Conservation (phyloP, 2,888 invertebrate genomes). For the Calliopum simillimum region DNA sequence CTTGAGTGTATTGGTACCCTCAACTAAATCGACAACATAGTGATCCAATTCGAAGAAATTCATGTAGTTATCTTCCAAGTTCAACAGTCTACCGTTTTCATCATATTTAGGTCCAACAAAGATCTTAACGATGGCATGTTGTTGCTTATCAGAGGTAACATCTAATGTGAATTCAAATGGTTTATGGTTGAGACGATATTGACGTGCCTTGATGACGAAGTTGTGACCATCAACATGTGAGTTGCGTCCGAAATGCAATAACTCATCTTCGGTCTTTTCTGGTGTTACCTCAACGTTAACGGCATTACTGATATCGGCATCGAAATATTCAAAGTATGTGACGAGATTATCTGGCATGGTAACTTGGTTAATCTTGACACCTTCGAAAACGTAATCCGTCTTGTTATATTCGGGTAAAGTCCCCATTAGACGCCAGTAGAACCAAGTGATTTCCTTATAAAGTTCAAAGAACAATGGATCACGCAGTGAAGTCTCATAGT, state of each 20-base stretch:
- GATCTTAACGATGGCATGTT: constrained; percentile 74
- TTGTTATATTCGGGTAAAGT: constrained; percentile 73
- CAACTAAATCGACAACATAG: constrained; percentile 73
- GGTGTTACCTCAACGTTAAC: constrained; percentile 66
- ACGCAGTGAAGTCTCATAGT: constrained; percentile 75
- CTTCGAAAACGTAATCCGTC: constrained; percentile 73
- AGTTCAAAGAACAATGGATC: constrained; percentile 81
- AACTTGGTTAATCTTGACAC: constrained; percentile 74
- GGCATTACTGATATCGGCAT: constrained; percentile 71
- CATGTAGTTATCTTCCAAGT: constrained; percentile 72
- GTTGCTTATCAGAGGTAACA: constrained; percentile 71
- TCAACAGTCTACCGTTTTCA: constrained; percentile 69
- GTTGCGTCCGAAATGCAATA: constrained; percentile 60
- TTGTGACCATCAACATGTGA: constrained; percentile 61
- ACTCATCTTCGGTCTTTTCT: constrained; percentile 58
- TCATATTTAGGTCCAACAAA: constrained; percentile 80
- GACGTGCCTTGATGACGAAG: constrained; percentile 71
- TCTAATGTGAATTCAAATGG: constrained; percentile 74
- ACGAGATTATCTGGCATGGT: constrained; percentile 73
- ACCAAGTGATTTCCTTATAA: constrained; percentile 72
- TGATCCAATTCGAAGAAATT: constrained; percentile 77
- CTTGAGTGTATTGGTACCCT: constrained; percentile 70
- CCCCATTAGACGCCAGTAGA: constrained; percentile 72
- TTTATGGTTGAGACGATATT: constrained; percentile 75
- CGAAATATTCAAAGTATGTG: constrained; percentile 78